Evolutionary conservation across 2,113 vertebrate species (phyloP).

Genomic region (Phrynocephalus versicolor): DNA sequence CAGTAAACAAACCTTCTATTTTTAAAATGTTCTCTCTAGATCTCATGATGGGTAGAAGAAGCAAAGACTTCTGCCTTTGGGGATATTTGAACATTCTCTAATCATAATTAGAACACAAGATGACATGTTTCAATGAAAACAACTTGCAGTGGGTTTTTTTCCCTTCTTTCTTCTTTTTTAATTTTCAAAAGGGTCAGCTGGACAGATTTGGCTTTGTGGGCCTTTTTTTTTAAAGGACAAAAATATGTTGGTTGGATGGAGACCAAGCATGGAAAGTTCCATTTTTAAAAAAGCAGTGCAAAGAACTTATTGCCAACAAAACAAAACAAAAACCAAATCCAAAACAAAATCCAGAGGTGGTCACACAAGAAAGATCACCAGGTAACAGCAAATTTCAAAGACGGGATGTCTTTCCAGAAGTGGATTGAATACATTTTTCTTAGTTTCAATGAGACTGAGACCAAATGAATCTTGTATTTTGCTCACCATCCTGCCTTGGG

Average conservation of each 20-base stretch:
- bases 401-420: conserved; percentile 52
- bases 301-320: conserved; percentile 4
- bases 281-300: conserved; percentile 20
- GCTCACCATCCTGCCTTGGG: conserved; percentile 54
- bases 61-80: conserved; percentile 12
- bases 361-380: neutral
- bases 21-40: conserved; percentile 4
- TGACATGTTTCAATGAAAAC: neutral
- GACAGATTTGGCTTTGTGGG: neutral
- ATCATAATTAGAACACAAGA: neutral
- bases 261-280: conserved; percentile 12
- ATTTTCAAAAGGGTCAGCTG: neutral
- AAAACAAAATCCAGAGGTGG: neutral
- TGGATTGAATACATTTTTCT: conserved; percentile 11
- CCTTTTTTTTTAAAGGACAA: neutral
- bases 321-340: no score
- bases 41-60: conserved; percentile 12
- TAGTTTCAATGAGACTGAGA: no score
- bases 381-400: conserved; percentile 24
- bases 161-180: no score
- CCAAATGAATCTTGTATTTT: conserved; percentile 57
- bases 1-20: neutral
- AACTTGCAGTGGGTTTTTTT: neutral
- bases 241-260: neutral
- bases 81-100: neutral